Percentiles rank a stretch among this genome's conserved stretches.
Conservation (phyloP, 2,113 vertebrate genomes). For the Malurus alboscapulatus region DNA sequence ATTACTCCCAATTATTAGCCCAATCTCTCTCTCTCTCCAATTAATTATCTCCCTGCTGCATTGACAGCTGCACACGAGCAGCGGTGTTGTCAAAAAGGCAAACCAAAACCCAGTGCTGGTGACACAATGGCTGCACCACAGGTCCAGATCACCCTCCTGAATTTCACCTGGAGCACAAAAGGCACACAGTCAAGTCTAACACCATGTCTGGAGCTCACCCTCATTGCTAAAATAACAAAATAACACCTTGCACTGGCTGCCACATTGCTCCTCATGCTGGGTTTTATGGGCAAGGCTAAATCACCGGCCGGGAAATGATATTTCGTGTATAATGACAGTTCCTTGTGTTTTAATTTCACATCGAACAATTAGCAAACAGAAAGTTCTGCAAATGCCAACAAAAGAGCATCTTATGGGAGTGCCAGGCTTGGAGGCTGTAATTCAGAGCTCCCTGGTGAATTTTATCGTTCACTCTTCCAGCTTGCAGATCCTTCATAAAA, state of each 20-base stretch:
- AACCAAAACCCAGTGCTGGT: background rate
- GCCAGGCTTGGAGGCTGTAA: background rate
- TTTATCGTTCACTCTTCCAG: background rate
- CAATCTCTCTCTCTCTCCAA: background rate
- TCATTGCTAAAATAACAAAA: constrained; percentile 3
- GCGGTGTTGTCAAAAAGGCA: background rate
- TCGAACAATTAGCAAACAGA: constrained; percentile 29
- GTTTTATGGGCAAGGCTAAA: background rate
- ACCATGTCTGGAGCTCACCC: background rate
- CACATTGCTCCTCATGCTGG: background rate
- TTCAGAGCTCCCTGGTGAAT: background rate
- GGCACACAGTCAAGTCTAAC: constrained; percentile 28
- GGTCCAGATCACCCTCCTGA: background rate
- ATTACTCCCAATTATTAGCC: background rate
- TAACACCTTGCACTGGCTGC: background rate
- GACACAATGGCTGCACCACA: background rate
- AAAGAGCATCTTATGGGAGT: background rate
- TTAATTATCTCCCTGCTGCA: background rate
- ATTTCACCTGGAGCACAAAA: constrained; percentile 26
- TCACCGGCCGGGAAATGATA: background rate
- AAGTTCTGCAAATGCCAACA: constrained; percentile 25
- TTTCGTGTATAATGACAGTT: background rate
- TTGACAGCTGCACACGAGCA: background rate
- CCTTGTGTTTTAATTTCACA: constrained; percentile 17
- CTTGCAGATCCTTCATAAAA: background rate